phyloP scores from a whole-genome alignment of 2,113 vertebrate species.

The Willisornis vidua region DNA sequence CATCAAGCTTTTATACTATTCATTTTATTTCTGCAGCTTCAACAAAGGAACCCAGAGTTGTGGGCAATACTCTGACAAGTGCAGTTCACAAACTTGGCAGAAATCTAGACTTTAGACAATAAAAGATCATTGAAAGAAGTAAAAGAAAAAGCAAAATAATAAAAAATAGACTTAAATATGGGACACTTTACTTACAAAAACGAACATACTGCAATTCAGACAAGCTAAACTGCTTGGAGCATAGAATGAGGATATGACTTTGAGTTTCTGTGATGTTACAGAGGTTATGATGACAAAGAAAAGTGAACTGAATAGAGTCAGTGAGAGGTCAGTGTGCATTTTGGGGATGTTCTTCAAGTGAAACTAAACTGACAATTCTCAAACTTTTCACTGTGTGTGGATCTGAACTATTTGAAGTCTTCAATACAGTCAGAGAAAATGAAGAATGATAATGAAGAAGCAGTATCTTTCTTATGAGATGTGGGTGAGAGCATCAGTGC shows the following conservation, averaged over 20 bases:
- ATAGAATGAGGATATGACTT: neutral
- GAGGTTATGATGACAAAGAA: conserved; percentile 16
- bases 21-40: conserved; percentile 85
- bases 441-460: neutral
- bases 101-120: conserved; percentile 80
- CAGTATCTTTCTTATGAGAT: neutral
- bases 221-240: neutral
- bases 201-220: conserved; percentile 68
- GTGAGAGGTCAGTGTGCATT: neutral
- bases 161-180: conserved; percentile 75
- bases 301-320: conserved; percentile 6
- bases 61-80: conserved; percentile 84
- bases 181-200: conserved; percentile 78
- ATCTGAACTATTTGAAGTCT: neutral
- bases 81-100: conserved; percentile 81
- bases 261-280: neutral
- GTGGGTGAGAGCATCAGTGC: neutral
- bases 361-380: neutral
- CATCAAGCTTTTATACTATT: conserved; percentile 87
- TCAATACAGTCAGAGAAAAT: neutral
- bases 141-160: conserved; percentile 78
- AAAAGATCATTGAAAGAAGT: conserved; percentile 73
- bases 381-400: neutral
- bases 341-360: neutral
- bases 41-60: conserved; percentile 84